Percentiles rank a stretch among this genome's conserved stretches.
Evolutionary conservation across 23 tunicate species (phyloP).

Genomic region (Phallusia fumigata): DNA sequence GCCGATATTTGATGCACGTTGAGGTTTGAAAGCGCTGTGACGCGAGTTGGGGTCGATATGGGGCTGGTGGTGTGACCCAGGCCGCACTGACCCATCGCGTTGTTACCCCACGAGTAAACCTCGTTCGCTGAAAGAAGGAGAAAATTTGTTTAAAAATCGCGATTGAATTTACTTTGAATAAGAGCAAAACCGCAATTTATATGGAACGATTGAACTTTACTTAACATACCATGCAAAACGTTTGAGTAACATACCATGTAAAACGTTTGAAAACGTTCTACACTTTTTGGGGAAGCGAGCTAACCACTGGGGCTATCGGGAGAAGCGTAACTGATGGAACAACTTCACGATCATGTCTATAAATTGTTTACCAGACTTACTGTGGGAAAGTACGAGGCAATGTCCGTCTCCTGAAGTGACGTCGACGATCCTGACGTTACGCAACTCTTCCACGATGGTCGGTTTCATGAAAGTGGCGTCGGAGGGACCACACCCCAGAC

Average conservation of each 20-base stretch:
- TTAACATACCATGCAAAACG: too few relatives aligned
- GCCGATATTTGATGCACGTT: slow-evolving; percentile 94
- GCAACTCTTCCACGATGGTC: slow-evolving; percentile 51
- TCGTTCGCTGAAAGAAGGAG: slow-evolving; percentile 51
- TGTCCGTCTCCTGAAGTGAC: slow-evolving; percentile 96
- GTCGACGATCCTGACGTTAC: slow-evolving; percentile 68
- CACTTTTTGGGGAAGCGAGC: too few relatives aligned
- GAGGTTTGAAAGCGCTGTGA: slow-evolving; percentile 52
- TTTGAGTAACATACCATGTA: too few relatives aligned
- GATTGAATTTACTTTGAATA: too few relatives aligned
- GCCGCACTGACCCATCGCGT: slow-evolving; percentile 99
- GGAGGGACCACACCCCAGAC: slow-evolving; percentile 89
- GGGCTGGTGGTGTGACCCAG: slow-evolving; percentile 91
- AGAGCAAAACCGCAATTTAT: too few relatives aligned
- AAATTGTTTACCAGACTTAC: slow-evolving; percentile 35
- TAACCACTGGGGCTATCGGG: too few relatives aligned
- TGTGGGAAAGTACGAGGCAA: slow-evolving; percentile 78
- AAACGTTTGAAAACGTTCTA: too few relatives aligned
- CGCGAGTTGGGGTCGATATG: slow-evolving; percentile 71
- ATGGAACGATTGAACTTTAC: too few relatives aligned
- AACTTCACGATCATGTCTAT: too few relatives aligned
- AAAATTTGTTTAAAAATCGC: too few relatives aligned
- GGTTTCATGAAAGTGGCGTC: slow-evolving; percentile 90
- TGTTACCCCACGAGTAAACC: slow-evolving; percentile 98
- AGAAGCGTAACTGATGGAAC: too few relatives aligned